Evolutionary conservation across 64 coral and sea anemone genomes (phyloP), one percentile per base, ranked within the genome.

Genomic region (Montipora capricornis): DNA sequence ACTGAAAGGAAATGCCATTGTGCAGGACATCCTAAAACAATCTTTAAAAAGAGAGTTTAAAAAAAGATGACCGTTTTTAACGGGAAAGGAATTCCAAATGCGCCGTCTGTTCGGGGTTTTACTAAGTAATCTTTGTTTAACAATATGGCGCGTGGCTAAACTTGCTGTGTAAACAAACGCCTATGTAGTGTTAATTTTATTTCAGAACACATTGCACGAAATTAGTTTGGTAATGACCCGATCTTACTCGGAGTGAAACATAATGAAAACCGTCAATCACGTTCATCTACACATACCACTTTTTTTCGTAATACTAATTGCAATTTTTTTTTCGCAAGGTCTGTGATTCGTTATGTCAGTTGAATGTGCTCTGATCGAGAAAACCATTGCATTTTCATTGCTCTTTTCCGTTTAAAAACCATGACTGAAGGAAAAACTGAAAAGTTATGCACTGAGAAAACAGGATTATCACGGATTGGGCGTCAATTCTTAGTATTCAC

Each of bases 161-260:
- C 46, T 19, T 19, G 62, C 2, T 71, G 66, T 86, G 46, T 50
- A 86, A 86, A 73, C 66, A 86, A 49, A 19, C 47, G 82, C 67
- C 37, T 68, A 1, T 60, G 47, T 17, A n/a, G 2, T 14, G 62
- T 50, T 59, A 71, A 64, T 20, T 86, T 73, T 86, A 20, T 86
- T 70, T 86, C 66, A 86, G 6, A 71, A 15, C 62, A 71, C 66
- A 86, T 10, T 20, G 64, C 82, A 86, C 68, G 20, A 71, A 84
- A 51, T 86, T 51, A 51, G 45, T 69, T 84, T 52, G 67, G 62
- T 4, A 5, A 73, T 70, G 82, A 71, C 5, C 68, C 20, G 68
- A 51, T 29, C 67, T 84, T 49, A 37, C 37, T 62, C 62, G 1
- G 59, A 37, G 19, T 17, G 19, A n/a, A 86, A 71, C 45, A 86